Percentiles rank a stretch among this genome's conserved stretches.
Conservation (phyloP, 2,797 vertebrate species). For the Argentina silus region DNA sequence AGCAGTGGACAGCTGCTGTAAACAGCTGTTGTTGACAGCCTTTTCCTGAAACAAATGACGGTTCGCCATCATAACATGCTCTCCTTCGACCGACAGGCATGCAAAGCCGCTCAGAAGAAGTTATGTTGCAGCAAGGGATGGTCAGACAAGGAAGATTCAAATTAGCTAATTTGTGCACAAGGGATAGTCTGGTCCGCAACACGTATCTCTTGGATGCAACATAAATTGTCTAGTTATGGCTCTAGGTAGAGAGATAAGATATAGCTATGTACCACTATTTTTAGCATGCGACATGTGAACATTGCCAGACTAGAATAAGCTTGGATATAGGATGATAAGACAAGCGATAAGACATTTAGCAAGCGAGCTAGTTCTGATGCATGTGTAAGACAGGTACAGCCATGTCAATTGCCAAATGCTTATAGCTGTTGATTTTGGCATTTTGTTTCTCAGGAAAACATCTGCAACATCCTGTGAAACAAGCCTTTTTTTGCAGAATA, state of each 20-base stretch:
- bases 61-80: conserved; percentile 7
- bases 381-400: neutral
- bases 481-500: neutral
- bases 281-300: neutral
- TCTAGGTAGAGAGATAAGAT: neutral
- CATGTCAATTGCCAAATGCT: neutral
- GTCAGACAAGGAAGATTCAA: neutral
- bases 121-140: neutral
- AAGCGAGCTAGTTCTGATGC: neutral
- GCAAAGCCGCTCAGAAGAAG: neutral
- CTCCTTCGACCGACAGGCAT: neutral
- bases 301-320: conserved; percentile 3
- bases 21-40: conserved; percentile 27
- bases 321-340: conserved; percentile 1
- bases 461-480: too few species aligned
- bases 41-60: conserved; percentile 22
- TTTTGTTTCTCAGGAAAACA: too few species aligned
- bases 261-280: neutral
- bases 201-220: neutral
- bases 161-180: conserved; percentile 7
- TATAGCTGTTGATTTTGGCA: too few species aligned
- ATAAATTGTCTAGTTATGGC: neutral
- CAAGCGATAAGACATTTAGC: neutral
- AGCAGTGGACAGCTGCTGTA: conserved; percentile 31
- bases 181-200: neutral